Evolutionary conservation across 2,797 vertebrate genomes (phyloP).

Genomic region (Lacerta viridis): DNA sequence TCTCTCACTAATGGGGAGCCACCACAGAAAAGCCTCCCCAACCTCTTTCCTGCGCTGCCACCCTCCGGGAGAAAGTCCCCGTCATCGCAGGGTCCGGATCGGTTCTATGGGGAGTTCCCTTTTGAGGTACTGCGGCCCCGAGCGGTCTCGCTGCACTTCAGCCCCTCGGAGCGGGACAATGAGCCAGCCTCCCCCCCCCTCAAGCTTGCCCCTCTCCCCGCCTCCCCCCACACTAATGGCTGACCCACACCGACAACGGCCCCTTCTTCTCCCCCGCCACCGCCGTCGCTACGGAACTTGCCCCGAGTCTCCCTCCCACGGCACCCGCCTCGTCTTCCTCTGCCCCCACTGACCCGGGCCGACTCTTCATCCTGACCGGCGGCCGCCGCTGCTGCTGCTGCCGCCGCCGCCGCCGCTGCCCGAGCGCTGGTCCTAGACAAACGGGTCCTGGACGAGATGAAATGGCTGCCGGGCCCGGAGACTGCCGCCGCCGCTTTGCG

Average conservation of each 20-base stretch:
- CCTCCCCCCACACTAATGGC: background rate
- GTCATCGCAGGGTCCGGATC: no score
- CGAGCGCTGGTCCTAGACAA: conserved; percentile 79
- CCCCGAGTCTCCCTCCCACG: conserved; percentile 40
- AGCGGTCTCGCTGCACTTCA: no score
- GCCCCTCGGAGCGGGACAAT: background rate
- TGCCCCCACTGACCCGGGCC: conserved; percentile 55
- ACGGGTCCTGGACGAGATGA: conserved; percentile 84
- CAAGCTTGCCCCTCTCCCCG: no score
- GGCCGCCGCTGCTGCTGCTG: conserved; percentile 64
- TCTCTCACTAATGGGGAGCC: no score
- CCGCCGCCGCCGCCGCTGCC: conserved; percentile 70
- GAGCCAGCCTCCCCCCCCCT: background rate
- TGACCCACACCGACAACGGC: no score
- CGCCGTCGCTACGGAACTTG: background rate
- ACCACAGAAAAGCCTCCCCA: no score
- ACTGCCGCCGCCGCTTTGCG: conserved; percentile 74
- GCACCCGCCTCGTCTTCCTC: conserved; percentile 21
- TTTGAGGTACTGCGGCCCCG: no score
- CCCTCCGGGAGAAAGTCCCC: no score
- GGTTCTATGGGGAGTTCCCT: no score
- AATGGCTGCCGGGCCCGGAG: conserved; percentile 80
- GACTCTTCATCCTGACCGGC: conserved; percentile 52
- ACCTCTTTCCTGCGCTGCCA: no score
- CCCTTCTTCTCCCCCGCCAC: background rate